Conservation (phyloP, 1,140 invertebrate species). For the Choristoneura fumiferana region DNA sequence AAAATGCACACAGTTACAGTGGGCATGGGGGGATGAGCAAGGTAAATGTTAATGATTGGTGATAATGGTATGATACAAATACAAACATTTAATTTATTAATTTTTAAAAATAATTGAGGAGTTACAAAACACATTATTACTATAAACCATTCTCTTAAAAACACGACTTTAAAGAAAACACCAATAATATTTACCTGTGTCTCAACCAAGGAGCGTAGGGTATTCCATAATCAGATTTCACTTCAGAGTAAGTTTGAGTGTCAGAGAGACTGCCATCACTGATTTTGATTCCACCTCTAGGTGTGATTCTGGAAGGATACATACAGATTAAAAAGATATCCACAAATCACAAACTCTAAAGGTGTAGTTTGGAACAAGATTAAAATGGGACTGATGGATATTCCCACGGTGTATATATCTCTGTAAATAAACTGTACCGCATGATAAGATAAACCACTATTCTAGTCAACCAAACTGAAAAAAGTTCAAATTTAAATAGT, state of each 20-base stretch:
- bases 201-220: constrained; percentile 85
- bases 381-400: constrained; percentile 21
- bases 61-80: constrained; percentile 1
- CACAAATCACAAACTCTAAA: not conserved
- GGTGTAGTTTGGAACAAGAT: not conserved
- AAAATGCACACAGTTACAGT: constrained; percentile 11
- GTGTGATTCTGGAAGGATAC: constrained; percentile 71
- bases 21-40: not conserved
- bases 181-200: constrained; percentile 78
- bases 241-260: constrained; percentile 82
- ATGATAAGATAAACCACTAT: not conserved
- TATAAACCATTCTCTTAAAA: too few relatives aligned
- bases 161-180: too few relatives aligned
- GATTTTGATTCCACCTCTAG: constrained; percentile 80
- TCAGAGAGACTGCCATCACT: constrained; percentile 90
- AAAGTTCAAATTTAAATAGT: too few relatives aligned
- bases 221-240: constrained; percentile 82
- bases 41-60: constrained; percentile 5
- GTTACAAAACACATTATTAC: too few relatives aligned
- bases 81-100: too few relatives aligned
- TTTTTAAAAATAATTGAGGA: too few relatives aligned
- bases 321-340: not conserved
- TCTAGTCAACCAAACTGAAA: too few relatives aligned
- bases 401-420: constrained; percentile 22
- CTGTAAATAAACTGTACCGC: not conserved